Percentiles rank a stretch among this genome's conserved stretches.
Conservation (phyloP, 2,113 vertebrate genomes). For the Strix uralensis region DNA sequence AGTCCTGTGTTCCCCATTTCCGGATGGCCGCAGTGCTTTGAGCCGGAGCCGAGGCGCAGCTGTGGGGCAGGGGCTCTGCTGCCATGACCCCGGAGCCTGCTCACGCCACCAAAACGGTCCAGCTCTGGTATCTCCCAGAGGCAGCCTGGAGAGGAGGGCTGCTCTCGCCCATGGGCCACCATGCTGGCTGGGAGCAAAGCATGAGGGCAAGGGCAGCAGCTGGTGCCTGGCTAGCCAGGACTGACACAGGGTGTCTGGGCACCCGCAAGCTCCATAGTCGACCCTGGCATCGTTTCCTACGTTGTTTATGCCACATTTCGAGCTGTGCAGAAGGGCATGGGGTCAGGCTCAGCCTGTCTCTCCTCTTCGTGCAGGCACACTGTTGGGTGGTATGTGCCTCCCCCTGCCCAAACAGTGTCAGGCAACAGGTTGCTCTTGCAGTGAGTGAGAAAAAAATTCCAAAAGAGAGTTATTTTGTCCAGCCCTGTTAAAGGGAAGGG, state of each 20-base stretch:
- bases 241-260: fast-evolving
- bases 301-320: fast-evolving
- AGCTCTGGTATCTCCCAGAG: neutral
- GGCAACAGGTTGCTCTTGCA: neutral
- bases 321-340: neutral
- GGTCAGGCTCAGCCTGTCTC: neutral
- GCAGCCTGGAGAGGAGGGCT: neutral
- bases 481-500: neutral
- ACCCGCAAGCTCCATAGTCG: fast-evolving
- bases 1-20: neutral
- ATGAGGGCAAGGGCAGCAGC: neutral
- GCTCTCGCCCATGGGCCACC: fast-evolving
- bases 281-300: fast-evolving
- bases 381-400: neutral
- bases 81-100: fast-evolving
- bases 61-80: neutral
- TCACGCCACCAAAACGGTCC: fast-evolving
- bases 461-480: neutral
- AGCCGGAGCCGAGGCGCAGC: neutral
- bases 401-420: neutral
- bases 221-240: fast-evolving
- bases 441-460: neutral
- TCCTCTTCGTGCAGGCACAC: fast-evolving
- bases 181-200: neutral
- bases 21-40: neutral